These are phyloP conservation scores for Poliocrania exsul DNA, from an alignment of 2,797 vertebrate genomes.

Conservation along the genomic window DNA sequence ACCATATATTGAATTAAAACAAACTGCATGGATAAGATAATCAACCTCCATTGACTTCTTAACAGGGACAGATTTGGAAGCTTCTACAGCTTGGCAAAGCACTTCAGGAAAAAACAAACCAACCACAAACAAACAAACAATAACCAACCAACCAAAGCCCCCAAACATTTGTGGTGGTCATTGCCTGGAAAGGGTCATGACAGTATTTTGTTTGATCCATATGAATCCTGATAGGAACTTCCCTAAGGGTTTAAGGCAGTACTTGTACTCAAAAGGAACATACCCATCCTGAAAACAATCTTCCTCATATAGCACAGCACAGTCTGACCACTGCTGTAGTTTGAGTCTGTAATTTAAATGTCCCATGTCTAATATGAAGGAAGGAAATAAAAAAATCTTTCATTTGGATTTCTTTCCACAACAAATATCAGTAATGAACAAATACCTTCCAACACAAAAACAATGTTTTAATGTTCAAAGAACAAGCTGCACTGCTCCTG, in stretches of 20 bases:
- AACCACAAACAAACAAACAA: not conserved
- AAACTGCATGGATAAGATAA: not conserved
- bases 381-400: not conserved
- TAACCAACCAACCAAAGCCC: not conserved
- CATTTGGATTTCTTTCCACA: not conserved
- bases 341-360: not conserved
- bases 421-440: not conserved
- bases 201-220: not conserved
- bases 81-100: not conserved
- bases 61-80: not conserved
- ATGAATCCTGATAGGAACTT: not conserved
- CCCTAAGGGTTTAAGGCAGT: not conserved
- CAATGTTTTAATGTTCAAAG: not conserved
- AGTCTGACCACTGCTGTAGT: rapidly evolving
- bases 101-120: not conserved
- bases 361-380: rapidly evolving
- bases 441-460: not conserved
- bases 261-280: not conserved
- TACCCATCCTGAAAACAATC: not conserved
- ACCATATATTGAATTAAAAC: not conserved
- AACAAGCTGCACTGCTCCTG: not conserved
- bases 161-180: not conserved
- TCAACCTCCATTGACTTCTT: not conserved
- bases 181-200: not conserved
- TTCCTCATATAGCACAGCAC: not conserved